Conservation (phyloP, 2,888 invertebrate genomes). For the Mesochorus sp. region DNA sequence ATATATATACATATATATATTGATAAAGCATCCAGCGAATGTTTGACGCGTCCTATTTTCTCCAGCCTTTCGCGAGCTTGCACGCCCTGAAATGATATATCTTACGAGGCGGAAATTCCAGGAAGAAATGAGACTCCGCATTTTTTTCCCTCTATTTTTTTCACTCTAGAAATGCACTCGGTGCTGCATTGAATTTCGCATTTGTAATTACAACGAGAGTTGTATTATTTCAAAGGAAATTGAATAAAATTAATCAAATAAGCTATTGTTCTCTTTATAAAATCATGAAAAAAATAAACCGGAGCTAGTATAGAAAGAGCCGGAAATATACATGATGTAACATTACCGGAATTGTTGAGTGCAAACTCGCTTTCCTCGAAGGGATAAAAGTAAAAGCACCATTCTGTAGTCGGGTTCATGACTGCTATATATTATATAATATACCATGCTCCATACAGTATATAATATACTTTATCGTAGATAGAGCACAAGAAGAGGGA, state of each 20-base stretch:
- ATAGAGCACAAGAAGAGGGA: background rate
- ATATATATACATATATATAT: too few relatives aligned
- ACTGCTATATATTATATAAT: slow-evolving; percentile 5
- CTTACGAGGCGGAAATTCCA: slow-evolving; percentile 23
- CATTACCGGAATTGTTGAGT: background rate
- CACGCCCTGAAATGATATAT: slow-evolving; percentile 11
- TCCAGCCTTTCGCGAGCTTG: background rate
- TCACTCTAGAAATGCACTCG: background rate
- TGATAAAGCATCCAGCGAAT: slow-evolving; percentile 23
- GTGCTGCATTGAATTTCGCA: slow-evolving; percentile 39
- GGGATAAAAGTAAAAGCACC: slow-evolving; percentile 22
- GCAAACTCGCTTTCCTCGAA: background rate
- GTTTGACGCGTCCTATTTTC: slow-evolving; percentile 26
- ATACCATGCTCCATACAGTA: background rate
- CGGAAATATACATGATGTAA: background rate
- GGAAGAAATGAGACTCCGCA: slow-evolving; percentile 7
- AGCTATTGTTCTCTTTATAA: slow-evolving; percentile 8
- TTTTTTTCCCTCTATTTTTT: background rate
- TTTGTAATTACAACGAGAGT: slow-evolving; percentile 45
- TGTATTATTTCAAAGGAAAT: background rate
- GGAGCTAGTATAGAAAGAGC: background rate
- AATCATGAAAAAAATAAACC: background rate
- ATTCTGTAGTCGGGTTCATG: slow-evolving; percentile 3
- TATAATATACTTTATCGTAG: slow-evolving; percentile 2
- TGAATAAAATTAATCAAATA: slow-evolving; percentile 20